phyloP scores from a whole-genome alignment of 2,113 vertebrate species.

The Echinops telfairi region DNA sequence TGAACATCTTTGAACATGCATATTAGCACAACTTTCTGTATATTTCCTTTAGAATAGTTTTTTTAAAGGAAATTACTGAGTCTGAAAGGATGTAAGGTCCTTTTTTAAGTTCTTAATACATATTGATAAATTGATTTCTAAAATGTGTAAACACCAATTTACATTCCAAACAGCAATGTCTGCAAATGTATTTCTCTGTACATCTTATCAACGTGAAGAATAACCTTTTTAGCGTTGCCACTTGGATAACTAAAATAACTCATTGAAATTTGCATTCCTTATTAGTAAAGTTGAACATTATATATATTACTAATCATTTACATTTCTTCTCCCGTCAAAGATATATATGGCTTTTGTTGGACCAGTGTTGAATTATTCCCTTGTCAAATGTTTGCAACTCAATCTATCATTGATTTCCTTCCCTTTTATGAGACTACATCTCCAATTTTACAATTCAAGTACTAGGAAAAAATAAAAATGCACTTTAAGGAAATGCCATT shows the following conservation, averaged over 20 bases:
- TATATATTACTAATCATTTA: slow-evolving; percentile 58
- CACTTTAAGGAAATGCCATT: slow-evolving; percentile 69
- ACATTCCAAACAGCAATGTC: slow-evolving; percentile 61
- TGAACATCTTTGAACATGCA: slow-evolving; percentile 48
- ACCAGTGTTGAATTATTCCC: slow-evolving; percentile 59
- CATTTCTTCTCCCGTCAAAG: slow-evolving; percentile 53
- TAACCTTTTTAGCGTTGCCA: slow-evolving; percentile 2
- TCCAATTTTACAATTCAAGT: slow-evolving; percentile 72
- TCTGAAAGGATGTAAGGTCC: slow-evolving; percentile 61
- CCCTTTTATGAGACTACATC: slow-evolving; percentile 56
- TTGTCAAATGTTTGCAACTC: no score
- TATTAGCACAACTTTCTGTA: slow-evolving; percentile 58
- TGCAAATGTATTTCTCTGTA: slow-evolving; percentile 58
- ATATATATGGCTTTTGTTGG: not conserved
- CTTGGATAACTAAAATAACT: slow-evolving; percentile 45
- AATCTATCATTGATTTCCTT: not conserved
- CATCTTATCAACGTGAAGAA: slow-evolving; percentile 48
- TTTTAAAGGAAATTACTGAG: slow-evolving; percentile 66
- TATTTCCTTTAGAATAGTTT: slow-evolving; percentile 62
- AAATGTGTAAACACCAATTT: slow-evolving; percentile 57
- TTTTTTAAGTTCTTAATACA: slow-evolving; percentile 65
- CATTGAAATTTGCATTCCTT: slow-evolving; percentile 58
- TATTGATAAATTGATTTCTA: slow-evolving; percentile 70
- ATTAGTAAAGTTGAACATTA: slow-evolving; percentile 57
- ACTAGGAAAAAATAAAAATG: slow-evolving; percentile 57